Base-by-base conservation (phyloP, 1,140 invertebrate species). In the Rhyacophila brunnea region DNA sequence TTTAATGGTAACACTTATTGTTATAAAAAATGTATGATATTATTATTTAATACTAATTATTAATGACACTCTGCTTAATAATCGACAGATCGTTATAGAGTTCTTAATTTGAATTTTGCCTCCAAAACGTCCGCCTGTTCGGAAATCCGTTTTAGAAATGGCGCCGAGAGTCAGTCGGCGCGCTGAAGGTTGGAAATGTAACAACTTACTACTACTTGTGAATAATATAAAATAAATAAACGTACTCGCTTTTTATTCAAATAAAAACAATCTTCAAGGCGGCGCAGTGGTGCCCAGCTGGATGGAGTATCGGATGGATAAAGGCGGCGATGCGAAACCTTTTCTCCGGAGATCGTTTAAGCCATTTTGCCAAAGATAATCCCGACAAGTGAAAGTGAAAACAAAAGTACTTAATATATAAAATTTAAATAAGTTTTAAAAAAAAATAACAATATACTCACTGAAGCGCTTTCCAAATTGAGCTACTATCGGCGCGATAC, bases 121-220 rank as follows among this genome's bases (percentile, higher is more conserved):
- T 49, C 54, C 49, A 28, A 57, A 53, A 59, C 62, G 57, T 60
- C 57, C 62, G 50, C 38, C 57, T 45, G 53, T 52, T 42, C 62
- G 62, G 62, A 64, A 56, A 55, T 64, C 57, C 62, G 62, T 40
- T 56, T 53, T 55, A 64, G 62, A 64, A 64, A 64, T 64, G 62
- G 57, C 62, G 57, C 62, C 55, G 48, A 36, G 36, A 28, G 23
- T 15, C 42, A 40, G 20, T 15, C 9, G 20, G 11, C 15, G 43
- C 43, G 13, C 43, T 5, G 45, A 50, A 34, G 57, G 48, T 52
- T 52, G 49, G 28, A 59, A 59, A 36, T 45, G 42, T 45, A 52
- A 46, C 48, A 23, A 36, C n/a, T n/a, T n/a, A n/a, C 43, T 18
- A 42, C 49, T 52, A 49, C 34, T 28, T 28, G 23, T 28, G 9